Conservation (phyloP, 37 sponge, comb jelly and placozoan genomes). For the Tethya wilhelma region DNA sequence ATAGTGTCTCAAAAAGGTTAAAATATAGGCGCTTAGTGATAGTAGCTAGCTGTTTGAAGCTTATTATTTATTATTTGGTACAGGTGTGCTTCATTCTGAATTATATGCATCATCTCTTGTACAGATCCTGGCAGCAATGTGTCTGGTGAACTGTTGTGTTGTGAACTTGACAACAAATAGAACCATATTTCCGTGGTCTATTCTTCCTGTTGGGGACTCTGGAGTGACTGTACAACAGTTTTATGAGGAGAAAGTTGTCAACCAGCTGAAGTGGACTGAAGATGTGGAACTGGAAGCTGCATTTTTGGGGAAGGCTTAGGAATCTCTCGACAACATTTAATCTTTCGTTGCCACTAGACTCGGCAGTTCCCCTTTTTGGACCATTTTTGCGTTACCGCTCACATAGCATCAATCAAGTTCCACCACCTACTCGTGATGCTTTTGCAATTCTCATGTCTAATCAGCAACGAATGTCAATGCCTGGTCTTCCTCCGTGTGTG, state of each 20-base stretch:
- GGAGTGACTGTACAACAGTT: slow-evolving; percentile 23
- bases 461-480: not conserved
- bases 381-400: not conserved
- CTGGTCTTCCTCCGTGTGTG: slow-evolving; percentile 3
- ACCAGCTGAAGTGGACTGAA: not conserved
- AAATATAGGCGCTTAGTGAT: not conserved
- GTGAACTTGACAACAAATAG: not conserved
- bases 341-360: not conserved
- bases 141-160: slow-evolving; percentile 32
- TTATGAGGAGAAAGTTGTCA: slow-evolving; percentile 3
- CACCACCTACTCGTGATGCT: slow-evolving; percentile 5
- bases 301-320: not conserved
- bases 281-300: slow-evolving; percentile 2
- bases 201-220: slow-evolving; percentile 6
- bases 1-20: not conserved
- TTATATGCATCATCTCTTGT: not conserved
- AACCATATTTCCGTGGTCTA: slow-evolving; percentile 21
- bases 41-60: not conserved
- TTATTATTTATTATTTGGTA: not conserved
- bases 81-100: slow-evolving; percentile 12
- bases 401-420: not conserved
- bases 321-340: not conserved
- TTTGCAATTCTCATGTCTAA: not conserved
- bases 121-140: slow-evolving; percentile 17
- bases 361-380: not conserved